Percentiles rank a stretch among this genome's conserved stretches.
Conservation (phyloP, 2,888 invertebrate species). For the Yponomeuta plumbellus region DNA sequence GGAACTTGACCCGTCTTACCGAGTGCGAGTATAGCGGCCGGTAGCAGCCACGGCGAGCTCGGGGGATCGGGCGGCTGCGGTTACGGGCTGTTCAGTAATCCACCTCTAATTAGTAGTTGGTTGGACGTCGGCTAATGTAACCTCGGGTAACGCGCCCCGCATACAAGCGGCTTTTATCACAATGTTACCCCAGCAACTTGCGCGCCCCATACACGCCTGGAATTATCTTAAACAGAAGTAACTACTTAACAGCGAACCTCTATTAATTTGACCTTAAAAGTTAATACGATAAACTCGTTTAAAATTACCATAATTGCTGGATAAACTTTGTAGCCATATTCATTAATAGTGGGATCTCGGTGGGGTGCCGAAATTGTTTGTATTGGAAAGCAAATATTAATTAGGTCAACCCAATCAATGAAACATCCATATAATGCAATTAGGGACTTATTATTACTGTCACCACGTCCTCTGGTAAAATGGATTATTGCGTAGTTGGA, state of each 20-base stretch:
- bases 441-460: constrained; percentile 4
- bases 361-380: constrained; percentile 6
- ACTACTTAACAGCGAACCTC: constrained; percentile 1
- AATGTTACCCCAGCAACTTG: constrained; percentile 29
- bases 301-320: constrained; percentile 6
- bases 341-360: constrained; percentile 8
- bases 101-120: constrained; percentile 70
- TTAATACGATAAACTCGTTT: not conserved
- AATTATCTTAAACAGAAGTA: constrained; percentile 6
- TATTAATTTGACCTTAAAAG: not conserved
- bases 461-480: not conserved
- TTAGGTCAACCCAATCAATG: not conserved
- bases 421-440: not conserved
- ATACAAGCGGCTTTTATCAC: constrained; percentile 56
- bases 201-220: not conserved
- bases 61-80: constrained; percentile 5
- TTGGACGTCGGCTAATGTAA: constrained; percentile 44
- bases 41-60: not conserved
- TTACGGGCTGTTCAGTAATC: constrained; percentile 59
- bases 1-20: not conserved
- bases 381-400: not conserved
- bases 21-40: not conserved
- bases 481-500: not conserved
- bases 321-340: not conserved
- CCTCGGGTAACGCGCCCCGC: constrained; percentile 53